Evolutionary conservation across 2,797 vertebrate genomes (phyloP).

Genomic region (Enteromius fasciolatus): DNA sequence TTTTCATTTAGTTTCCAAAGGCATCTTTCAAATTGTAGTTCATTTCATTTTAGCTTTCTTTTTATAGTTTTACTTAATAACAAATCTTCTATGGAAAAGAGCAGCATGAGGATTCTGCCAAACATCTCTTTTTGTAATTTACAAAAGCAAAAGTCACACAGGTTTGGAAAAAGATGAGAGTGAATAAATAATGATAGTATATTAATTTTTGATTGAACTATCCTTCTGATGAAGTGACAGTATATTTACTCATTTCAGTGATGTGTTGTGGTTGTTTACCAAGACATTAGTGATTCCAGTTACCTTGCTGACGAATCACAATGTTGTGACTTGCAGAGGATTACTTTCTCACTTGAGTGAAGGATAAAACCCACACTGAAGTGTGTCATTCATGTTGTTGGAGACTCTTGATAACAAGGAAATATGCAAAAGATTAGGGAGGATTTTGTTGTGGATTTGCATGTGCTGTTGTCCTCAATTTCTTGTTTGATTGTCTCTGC

Average conservation of each 20-base stretch:
- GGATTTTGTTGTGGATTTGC: constrained; percentile 36
- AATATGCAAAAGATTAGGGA: constrained; percentile 21
- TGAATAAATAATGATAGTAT: not conserved
- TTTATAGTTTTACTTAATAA: not conserved
- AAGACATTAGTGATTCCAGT: constrained; percentile 1
- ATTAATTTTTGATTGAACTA: not conserved
- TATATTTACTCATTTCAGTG: not conserved
- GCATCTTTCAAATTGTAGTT: not conserved
- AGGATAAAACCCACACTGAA: not conserved
- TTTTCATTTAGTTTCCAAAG: not conserved
- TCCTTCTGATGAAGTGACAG: not conserved
- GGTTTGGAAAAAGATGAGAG: not conserved
- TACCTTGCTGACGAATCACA: not conserved
- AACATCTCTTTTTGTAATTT: not conserved
- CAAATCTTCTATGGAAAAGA: not conserved
- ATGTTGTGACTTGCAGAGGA: constrained; percentile 9
- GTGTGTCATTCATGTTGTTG: constrained; percentile 20
- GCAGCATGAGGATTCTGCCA: not conserved
- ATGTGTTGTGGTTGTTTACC: not conserved
- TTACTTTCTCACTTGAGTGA: constrained; percentile 17
- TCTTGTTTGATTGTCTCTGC: not conserved
- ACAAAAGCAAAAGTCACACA: not conserved
- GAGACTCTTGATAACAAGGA: constrained; percentile 9
- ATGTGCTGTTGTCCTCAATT: constrained; percentile 15
- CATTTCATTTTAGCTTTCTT: not conserved